Conservation (phyloP, 2,888 invertebrate species). For the Microctonus aethiopoides region DNA sequence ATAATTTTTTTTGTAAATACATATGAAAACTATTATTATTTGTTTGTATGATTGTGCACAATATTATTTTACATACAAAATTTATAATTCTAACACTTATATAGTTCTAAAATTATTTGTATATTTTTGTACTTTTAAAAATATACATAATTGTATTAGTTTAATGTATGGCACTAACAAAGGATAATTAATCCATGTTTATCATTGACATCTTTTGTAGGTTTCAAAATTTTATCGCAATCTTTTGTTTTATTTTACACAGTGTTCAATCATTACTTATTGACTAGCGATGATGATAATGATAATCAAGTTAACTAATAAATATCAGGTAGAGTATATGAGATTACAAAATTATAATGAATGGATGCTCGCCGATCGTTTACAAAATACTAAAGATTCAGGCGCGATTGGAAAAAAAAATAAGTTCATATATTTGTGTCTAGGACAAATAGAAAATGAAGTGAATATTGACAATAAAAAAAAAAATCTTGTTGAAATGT, state of each 20-base stretch:
- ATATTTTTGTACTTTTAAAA: no score
- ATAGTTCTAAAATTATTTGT: no score
- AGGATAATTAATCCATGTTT: not conserved
- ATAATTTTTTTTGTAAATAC: no score
- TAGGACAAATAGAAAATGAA: not conserved
- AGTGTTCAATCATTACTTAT: constrained; percentile 33
- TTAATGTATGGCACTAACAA: not conserved
- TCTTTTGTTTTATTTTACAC: constrained; percentile 19
- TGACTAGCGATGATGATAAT: constrained; percentile 46
- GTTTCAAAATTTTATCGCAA: constrained; percentile 2
- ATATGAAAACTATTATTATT: no score
- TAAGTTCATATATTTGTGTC: not conserved
- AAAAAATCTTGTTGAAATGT: not conserved
- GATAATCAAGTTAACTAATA: constrained; percentile 51
- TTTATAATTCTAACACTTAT: no score
- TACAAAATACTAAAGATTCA: not conserved
- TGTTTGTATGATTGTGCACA: no score
- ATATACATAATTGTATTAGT: not conserved
- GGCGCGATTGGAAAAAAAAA: not conserved
- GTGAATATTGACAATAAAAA: not conserved
- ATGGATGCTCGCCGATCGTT: not conserved
- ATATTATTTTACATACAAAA: no score
- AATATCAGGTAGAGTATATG: constrained; percentile 45
- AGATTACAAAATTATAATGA: constrained; percentile 34
- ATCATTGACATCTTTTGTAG: not conserved